Evolutionary conservation across 2,113 vertebrate species (phyloP).

Genomic region (human): GRCh38 chr1:48385001-48385500

Average conservation of each 20-base stretch:
- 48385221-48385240: no score
- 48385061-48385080: background rate
- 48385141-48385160: background rate
- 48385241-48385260: background rate
- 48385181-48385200: background rate
- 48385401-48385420: background rate
- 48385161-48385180: conserved; percentile 26
- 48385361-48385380: background rate
- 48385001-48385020: background rate
- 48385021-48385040: background rate
- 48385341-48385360: conserved; percentile 86
- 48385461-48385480: background rate
- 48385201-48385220: background rate
- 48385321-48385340: conserved; percentile 85
- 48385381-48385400: background rate
- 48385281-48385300: background rate
- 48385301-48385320: conserved; percentile 86
- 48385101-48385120: conserved; percentile 5
- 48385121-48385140: background rate
- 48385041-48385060: background rate
- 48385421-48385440: background rate
- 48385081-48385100: background rate
- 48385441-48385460: conserved; percentile 3
- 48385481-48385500: background rate
- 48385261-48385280: background rate